Base-by-base conservation (phyloP, 2,113 vertebrate species). In the Oncorhynchus masou region DNA sequence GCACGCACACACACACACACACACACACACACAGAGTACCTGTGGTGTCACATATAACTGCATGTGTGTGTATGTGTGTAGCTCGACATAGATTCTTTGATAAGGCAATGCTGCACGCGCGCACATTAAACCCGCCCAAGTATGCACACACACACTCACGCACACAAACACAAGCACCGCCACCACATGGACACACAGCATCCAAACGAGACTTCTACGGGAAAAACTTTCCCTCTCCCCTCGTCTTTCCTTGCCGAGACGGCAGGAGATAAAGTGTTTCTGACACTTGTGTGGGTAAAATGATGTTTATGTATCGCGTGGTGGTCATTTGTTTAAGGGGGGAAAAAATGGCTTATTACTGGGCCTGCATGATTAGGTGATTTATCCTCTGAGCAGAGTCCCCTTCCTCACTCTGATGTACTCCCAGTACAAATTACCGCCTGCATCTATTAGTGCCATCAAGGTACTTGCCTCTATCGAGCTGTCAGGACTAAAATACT, bases 341-440 rank as follows among this genome's bases (percentile, higher is more conserved):
- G 3, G 3, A 78, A 83, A 76, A 87, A 88, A 87, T 71, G 75
- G 73, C 75, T 86, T 85, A 87, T 87, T 90, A 87, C 79, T 31
- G 69, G 51, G 51, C 16, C 51, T 54, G 51, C 9, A 59, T 86
- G 88, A 87, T 87, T 84, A 71, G 74, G 60, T 64, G 20, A 22
- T 71, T 65, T 76, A 9, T 71, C 24, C 48, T 45, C 22, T 7
- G 16, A 12, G 2, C 39, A 45, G 39, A 45, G 39, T 45, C 39
- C 39, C 39, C 39, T 9, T 45, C 8, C 39, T 45, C 71, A 71
- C 74, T 15, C 78, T 87, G 84, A 90, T 91, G 87, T 88, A 87
- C 87, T 86, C 83, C 2, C 54, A 75, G 80, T 75, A 86, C 88
- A 84, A 86, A 90, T 88, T 89, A 79, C 86, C 85, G 78, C 70